phyloP scores from a whole-genome alignment of 2,888 invertebrate species.

The Cactoblastis cactorum region DNA sequence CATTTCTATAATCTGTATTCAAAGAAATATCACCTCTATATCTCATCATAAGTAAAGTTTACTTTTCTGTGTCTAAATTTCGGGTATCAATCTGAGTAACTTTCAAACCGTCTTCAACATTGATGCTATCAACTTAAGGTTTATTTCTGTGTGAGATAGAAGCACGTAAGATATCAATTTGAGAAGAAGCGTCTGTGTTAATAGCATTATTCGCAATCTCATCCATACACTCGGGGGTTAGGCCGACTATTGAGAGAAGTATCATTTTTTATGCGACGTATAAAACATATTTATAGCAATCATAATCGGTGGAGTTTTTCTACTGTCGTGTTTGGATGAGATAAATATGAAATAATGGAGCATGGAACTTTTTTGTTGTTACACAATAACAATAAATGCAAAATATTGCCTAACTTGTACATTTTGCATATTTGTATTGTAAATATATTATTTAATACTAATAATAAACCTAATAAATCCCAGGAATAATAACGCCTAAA shows the following conservation, averaged over 20 bases:
- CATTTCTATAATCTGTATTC: conserved; percentile 37
- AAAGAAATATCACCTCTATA: conserved; percentile 34
- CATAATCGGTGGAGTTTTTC: conserved; percentile 73
- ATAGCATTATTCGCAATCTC: conserved; percentile 80
- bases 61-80: conserved; percentile 31
- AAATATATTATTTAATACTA: no score
- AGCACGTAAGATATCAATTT: conserved; percentile 72
- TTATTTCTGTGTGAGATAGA: conserved; percentile 35
- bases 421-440: no score
- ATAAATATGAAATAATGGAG: conserved; percentile 61
- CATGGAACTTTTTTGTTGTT: conserved; percentile 15
- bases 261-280: conserved; percentile 78
- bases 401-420: no score
- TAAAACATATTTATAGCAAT: conserved; percentile 79
- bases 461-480: no score
- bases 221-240: conserved; percentile 77
- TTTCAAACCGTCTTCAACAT: conserved; percentile 31
- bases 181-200: conserved; percentile 79
- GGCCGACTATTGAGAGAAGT: conserved; percentile 64
- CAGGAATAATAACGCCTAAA: no score
- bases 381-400: neutral
- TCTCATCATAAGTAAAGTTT: conserved; percentile 24
- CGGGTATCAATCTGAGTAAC: conserved; percentile 33
- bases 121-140: conserved; percentile 30
- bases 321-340: conserved; percentile 60